These are phyloP conservation scores for Apamea epomidion DNA, from an alignment of 2,888 invertebrate genomes.

Conservation along the genomic window DNA sequence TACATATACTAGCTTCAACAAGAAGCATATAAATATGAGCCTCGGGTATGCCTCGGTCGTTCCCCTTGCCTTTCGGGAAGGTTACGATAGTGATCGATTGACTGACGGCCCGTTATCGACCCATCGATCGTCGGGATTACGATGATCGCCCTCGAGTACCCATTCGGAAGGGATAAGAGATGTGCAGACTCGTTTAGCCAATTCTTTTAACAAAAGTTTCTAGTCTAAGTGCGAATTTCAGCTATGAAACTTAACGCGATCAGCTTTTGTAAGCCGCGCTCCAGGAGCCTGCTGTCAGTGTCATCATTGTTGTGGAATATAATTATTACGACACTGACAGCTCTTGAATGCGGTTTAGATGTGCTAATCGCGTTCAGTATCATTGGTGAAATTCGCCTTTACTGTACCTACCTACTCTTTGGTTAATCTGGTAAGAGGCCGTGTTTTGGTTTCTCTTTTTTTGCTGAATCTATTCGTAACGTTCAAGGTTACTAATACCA, in stretches of 20 bases:
- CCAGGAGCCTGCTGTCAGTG: background rate
- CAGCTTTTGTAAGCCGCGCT: background rate
- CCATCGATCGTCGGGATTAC: constrained; percentile 68
- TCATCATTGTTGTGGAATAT: background rate
- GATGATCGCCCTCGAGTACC: constrained; percentile 70
- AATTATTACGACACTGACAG: background rate
- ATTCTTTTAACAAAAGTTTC: background rate
- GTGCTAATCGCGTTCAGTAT: background rate
- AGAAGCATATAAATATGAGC: constrained; percentile 1
- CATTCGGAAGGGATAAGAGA: constrained; percentile 60
- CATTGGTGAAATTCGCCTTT: background rate
- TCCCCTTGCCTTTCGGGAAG: constrained; percentile 72
- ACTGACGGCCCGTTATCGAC: constrained; percentile 68
- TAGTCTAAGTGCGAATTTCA: background rate
- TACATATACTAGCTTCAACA: background rate
- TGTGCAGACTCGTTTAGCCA: constrained; percentile 7
- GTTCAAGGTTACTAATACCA: constrained; percentile 19
- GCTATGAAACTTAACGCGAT: background rate
- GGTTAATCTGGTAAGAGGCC: background rate
- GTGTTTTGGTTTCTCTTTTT: background rate
- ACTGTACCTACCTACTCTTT: background rate
- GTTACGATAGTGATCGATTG: constrained; percentile 69
- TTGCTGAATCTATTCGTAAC: background rate
- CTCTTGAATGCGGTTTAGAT: background rate
- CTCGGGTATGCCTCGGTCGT: constrained; percentile 59